Percentiles rank a stretch among this genome's conserved stretches.
phyloP scores from a whole-genome alignment of 1,140 invertebrate genomes.

The Zaprionus camerounensis region DNA sequence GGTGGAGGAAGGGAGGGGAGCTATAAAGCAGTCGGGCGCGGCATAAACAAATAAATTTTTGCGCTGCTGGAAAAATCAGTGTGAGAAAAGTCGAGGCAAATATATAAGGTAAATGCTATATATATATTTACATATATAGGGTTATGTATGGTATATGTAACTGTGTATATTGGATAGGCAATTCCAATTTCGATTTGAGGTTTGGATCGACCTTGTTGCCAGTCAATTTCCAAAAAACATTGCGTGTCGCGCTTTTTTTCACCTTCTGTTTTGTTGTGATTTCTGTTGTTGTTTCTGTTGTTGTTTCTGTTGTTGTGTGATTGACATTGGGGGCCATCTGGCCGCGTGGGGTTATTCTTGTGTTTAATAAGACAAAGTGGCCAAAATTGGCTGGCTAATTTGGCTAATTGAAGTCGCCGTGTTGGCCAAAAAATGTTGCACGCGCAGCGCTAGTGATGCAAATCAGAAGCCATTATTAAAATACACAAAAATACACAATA shows the following conservation, averaged over 20 bases:
- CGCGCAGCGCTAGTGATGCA: conserved; percentile 34
- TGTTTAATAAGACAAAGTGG: conserved; percentile 64
- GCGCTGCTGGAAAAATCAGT: conserved; percentile 65
- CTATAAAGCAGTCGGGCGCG: conserved; percentile 74
- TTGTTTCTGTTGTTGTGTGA: conserved; percentile 15
- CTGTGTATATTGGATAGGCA: neutral
- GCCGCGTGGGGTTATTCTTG: conserved; percentile 21
- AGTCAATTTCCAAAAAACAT: conserved; percentile 64
- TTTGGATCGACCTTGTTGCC: conserved; percentile 58
- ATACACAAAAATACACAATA: conserved; percentile 25
- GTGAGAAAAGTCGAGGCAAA: conserved; percentile 57
- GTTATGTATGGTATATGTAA: neutral
- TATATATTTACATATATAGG: neutral
- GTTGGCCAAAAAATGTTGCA: conserved; percentile 11
- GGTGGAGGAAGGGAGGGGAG: neutral
- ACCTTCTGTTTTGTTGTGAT: conserved; percentile 1
- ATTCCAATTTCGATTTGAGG: conserved; percentile 35
- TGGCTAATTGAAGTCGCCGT: conserved; percentile 62
- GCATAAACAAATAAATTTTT: conserved; percentile 74
- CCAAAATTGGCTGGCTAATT: conserved; percentile 52
- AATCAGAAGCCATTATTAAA: conserved; percentile 46
- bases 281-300: conserved; percentile 12
- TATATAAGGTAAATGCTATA: neutral
- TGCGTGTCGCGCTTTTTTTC: conserved; percentile 50
- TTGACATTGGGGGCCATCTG: conserved; percentile 56